Conservation (phyloP, 1,140 invertebrate species). For the Platorchestia sp. region DNA sequence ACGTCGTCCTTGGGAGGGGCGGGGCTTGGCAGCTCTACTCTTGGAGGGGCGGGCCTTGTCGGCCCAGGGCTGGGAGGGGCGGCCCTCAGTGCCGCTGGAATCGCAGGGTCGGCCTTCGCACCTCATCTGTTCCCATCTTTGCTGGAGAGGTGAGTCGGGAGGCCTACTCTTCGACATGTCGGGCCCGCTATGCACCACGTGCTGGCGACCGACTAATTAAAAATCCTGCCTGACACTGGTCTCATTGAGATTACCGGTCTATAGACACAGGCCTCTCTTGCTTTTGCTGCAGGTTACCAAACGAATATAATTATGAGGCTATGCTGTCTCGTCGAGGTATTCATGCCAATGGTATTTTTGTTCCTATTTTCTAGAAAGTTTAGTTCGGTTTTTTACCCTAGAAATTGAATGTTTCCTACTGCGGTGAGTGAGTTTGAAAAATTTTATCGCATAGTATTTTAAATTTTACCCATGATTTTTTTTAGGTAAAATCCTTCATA, state of each 20-base stretch:
- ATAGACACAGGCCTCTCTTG: neutral
- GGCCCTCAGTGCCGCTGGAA: neutral
- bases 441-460: too few relatives aligned
- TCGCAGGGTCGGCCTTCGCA: constrained; percentile 6
- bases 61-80: constrained; percentile 63
- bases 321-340: too few relatives aligned
- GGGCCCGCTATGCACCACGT: neutral
- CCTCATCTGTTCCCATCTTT: constrained; percentile 39
- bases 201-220: constrained; percentile 36
- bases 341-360: too few relatives aligned
- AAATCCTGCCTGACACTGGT: constrained; percentile 8
- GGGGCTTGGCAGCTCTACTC: neutral
- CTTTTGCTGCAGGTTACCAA: neutral
- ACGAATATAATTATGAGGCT: neutral
- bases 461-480: too few relatives aligned
- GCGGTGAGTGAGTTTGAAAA: too few relatives aligned
- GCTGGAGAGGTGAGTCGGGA: constrained; percentile 13
- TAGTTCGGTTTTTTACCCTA: too few relatives aligned
- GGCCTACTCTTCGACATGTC: neutral
- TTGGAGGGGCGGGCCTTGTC: constrained; percentile 61
- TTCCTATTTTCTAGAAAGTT: too few relatives aligned
- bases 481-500: too few relatives aligned
- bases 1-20: neutral
- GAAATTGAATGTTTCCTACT: too few relatives aligned
- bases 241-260: neutral